Evolutionary conservation across 2,888 invertebrate genomes (phyloP).

Genomic region (Leucoma salicis): DNA sequence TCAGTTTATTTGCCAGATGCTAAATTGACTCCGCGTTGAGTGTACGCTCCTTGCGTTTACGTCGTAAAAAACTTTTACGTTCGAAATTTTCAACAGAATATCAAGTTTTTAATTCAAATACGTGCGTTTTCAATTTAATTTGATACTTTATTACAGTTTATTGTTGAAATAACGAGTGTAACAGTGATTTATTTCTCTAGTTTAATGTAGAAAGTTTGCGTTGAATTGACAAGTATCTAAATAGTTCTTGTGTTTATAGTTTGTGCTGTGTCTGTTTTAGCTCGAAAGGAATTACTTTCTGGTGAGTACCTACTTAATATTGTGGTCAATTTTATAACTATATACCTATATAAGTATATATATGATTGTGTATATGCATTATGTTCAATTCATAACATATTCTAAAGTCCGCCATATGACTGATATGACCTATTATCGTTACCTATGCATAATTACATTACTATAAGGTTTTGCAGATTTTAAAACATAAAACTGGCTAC

Average conservation of each 20-base stretch:
- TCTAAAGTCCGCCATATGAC: no score
- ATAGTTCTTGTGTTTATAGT: conserved; percentile 50
- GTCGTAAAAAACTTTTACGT: conserved; percentile 52
- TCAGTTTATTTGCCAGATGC: conserved; percentile 60
- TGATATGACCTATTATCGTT: no score
- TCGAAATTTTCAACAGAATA: conserved; percentile 38
- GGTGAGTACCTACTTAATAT: conserved; percentile 34
- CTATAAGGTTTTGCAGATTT: no score
- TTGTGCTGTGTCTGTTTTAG: conserved; percentile 54
- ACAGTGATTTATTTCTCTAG: conserved; percentile 14
- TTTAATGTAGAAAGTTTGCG: conserved; percentile 55
- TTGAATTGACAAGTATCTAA: conserved; percentile 53
- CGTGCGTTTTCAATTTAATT: conserved; percentile 11
- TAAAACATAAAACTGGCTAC: no score
- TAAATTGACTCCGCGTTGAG: conserved; percentile 28
- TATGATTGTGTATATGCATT: no score
- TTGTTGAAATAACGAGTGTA: conserved; percentile 8
- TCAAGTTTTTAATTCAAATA: conserved; percentile 29
- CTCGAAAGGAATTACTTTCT: conserved; percentile 47
- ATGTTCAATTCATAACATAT: background rate
- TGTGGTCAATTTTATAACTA: no score
- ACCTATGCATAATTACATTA: no score
- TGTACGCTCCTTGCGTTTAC: conserved; percentile 38
- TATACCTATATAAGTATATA: no score
- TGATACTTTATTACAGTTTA: conserved; percentile 11